Base-by-base conservation (phyloP, 1,140 invertebrate species). In the Drosophila yakuba region DNA sequence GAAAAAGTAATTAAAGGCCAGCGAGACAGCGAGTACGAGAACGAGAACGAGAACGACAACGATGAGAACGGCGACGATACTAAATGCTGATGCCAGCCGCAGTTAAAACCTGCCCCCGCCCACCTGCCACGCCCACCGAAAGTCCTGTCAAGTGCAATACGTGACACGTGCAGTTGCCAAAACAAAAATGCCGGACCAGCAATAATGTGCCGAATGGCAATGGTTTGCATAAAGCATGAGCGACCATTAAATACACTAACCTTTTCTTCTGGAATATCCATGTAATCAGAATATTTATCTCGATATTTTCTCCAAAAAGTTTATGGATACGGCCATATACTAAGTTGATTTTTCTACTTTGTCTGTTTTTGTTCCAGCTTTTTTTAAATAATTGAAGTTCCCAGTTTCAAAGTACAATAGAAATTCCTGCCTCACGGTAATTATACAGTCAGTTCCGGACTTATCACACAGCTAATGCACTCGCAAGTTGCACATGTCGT, bases 1-100 rank as follows among this genome's bases (percentile, higher is more conserved):
- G 83, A 86, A 86, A 85, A 86, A 86, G 83, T 86, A 86, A 86
- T 86, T 86, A 86, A 86, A 86, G 82, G 74, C 71, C 67, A 64
- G 66, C 28, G 28, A 32, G 28, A 32, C 28, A 32, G 8, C 28
- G 7, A 32, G 20, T 20, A 20, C 20, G 20, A 20, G 20, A 1
- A 20, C 20, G 20, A n/a, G n/a, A n/a, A n/a, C n/a, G n/a, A 20
- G 20, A 20, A 20, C 28, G 28, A 32, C 8, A 7, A 32, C 28
- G 28, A 8, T 32, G 28, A 32, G 58, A 61, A 78, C 36, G 52
- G 36, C 54, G 48, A 66, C 43, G 61, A 25, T 59, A 48, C 51
- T 52, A 52, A 47, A 44, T 74, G 54, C 61, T 75, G 72, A 77
- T 60, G 74, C 74, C 74, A 74, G 66, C 43, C 60, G 77, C 76